Evolutionary conservation across 2,888 invertebrate species (phyloP).

Genomic region (Lithophane ornitopus): DNA sequence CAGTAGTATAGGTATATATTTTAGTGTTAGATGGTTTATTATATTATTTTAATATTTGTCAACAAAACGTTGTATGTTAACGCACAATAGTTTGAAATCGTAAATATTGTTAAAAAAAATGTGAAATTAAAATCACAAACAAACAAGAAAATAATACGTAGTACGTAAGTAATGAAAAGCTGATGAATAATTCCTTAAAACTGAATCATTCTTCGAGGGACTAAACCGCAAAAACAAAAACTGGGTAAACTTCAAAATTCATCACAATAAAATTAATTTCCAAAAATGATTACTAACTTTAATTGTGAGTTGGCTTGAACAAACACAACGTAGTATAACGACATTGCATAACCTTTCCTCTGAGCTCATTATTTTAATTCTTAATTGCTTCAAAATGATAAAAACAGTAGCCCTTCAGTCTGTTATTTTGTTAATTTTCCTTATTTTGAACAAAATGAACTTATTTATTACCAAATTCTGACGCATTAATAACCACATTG

Average conservation of each 20-base stretch:
- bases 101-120: too few relatives aligned
- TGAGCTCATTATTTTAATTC: slow-evolving; percentile 18
- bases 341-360: slow-evolving; percentile 39
- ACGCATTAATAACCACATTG: slow-evolving; percentile 14
- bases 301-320: not conserved
- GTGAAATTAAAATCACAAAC: too few relatives aligned
- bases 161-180: not conserved
- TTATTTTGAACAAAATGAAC: slow-evolving; percentile 27
- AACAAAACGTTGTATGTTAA: too few relatives aligned
- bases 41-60: too few relatives aligned
- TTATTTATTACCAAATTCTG: slow-evolving; percentile 24
- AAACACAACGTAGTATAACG: not conserved
- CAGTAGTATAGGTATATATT: too few relatives aligned
- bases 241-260: not conserved
- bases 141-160: not conserved
- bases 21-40: too few relatives aligned
- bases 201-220: not conserved
- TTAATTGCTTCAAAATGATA: slow-evolving; percentile 47
- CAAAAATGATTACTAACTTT: slow-evolving; percentile 14
- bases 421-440: slow-evolving; percentile 31
- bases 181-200: not conserved
- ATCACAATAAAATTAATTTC: not conserved
- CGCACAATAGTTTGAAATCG: too few relatives aligned
- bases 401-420: slow-evolving; percentile 26
- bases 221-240: not conserved